These are phyloP conservation scores for Oxyteleia sp. DNA, from an alignment of 2,888 invertebrate genomes.

Conservation along the genomic window DNA sequence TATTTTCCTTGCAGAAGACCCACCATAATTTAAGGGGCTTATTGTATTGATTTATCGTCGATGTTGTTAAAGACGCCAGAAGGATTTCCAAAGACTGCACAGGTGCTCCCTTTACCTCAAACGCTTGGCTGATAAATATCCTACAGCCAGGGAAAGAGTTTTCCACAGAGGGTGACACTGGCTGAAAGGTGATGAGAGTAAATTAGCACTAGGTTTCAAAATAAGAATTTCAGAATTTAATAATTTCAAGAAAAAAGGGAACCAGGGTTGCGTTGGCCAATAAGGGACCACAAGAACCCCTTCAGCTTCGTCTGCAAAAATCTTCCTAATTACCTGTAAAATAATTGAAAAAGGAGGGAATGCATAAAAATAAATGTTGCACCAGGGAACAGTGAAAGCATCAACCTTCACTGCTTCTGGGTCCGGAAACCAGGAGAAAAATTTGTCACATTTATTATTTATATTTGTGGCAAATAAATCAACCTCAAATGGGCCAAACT, in stretches of 20 bases:
- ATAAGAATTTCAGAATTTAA: slow-evolving; percentile 46
- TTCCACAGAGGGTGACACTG: slow-evolving; percentile 13
- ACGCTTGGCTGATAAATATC: slow-evolving; percentile 6
- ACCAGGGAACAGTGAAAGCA: slow-evolving; percentile 55
- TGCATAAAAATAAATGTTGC: slow-evolving; percentile 75
- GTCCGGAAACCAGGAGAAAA: slow-evolving; percentile 44
- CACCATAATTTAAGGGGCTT: slow-evolving; percentile 10
- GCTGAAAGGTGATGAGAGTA: slow-evolving; percentile 29
- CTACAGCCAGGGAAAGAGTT: slow-evolving; percentile 27
- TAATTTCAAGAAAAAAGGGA: slow-evolving; percentile 12
- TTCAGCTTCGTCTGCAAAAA: slow-evolving; percentile 76
- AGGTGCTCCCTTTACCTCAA: slow-evolving; percentile 4
- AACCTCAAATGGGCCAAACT: slow-evolving; percentile 54
- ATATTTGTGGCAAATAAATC: slow-evolving; percentile 3
- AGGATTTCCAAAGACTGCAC: not conserved
- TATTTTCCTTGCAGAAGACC: not conserved
- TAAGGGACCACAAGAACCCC: slow-evolving; percentile 78
- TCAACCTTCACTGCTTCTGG: slow-evolving; percentile 62
- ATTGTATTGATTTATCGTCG: slow-evolving; percentile 7
- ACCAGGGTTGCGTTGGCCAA: slow-evolving; percentile 18
- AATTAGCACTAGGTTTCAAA: slow-evolving; percentile 20
- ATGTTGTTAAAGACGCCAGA: not conserved
- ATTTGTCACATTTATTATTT: slow-evolving; percentile 1
- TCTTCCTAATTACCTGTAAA: slow-evolving; percentile 42
- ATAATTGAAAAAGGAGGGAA: slow-evolving; percentile 80